phyloP scores from a whole-genome alignment of 1,140 invertebrate species.

The Colletes latitarsis region DNA sequence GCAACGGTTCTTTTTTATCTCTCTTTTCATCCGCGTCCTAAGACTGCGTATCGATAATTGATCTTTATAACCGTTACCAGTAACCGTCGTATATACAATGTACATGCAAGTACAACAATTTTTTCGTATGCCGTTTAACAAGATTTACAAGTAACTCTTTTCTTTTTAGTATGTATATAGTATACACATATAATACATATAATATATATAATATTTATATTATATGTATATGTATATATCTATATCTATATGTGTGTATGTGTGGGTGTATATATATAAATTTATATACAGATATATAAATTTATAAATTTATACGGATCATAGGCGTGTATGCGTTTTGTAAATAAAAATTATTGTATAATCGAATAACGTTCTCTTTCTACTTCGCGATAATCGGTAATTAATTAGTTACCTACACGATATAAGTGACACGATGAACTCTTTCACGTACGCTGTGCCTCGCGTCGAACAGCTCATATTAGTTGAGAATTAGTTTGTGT shows the following conservation, averaged over 20 bases:
- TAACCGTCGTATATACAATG: constrained; percentile 55
- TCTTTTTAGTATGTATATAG: constrained; percentile 2
- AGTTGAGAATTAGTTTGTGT: constrained; percentile 62
- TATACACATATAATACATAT: neutral
- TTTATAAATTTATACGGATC: constrained; percentile 42
- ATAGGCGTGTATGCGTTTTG: constrained; percentile 60
- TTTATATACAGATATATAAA: constrained; percentile 13
- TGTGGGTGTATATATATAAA: constrained; percentile 28
- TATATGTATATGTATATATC: constrained; percentile 14
- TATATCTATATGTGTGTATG: constrained; percentile 1
- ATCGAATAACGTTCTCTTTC: constrained; percentile 41
- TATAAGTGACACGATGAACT: constrained; percentile 42
- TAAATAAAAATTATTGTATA: constrained; percentile 55
- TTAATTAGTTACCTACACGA: constrained; percentile 42
- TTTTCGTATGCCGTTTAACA: constrained; percentile 66
- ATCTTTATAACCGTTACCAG: constrained; percentile 34
- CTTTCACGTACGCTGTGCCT: neutral
- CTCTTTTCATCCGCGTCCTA: neutral
- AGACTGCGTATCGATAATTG: constrained; percentile 16
- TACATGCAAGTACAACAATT: constrained; percentile 58
- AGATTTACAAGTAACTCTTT: constrained; percentile 66
- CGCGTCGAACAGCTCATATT: constrained; percentile 51
- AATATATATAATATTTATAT: neutral
- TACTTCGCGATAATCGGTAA: constrained; percentile 41
- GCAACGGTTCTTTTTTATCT: constrained; percentile 27